Evolutionary conservation across 2,797 vertebrate genomes (phyloP), one percentile per base, ranked within the genome.

Genomic region (Silurus lanzhouensis): DNA sequence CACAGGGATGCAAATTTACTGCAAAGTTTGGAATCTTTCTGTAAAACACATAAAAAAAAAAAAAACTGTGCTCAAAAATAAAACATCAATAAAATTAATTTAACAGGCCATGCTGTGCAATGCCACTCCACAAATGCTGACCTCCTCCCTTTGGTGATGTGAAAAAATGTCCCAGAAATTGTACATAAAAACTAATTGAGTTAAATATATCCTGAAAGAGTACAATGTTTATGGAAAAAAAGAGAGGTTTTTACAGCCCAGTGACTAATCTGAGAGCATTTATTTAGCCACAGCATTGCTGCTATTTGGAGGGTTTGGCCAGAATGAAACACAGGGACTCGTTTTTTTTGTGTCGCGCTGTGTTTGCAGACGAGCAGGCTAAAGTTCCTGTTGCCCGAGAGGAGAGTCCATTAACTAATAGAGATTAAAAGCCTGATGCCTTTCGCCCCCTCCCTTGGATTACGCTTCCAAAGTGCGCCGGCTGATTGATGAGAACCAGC

Each of bases 401-500:
- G 86, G 74, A 90, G 88, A 88, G 94, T 94, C 93, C 93, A 94
- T 94, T 94, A 95, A 94, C 93, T 94, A 94, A 93, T 93, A 95
- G 92, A 95, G 94, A 95, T 95, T 95, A 95, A 95, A 94, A 94
- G 93, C 91, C 93, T 90, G 93, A 94, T 93, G 92, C 92, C 90
- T 83, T 85, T 90, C 91, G 72, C 79, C 88, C 85, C 88, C 86
- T 87, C 88, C 90, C 84, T 89, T 10, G 87, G 90, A 92, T 92
- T 92, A 92, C 93, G 93, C 92, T 92, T 93, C 93, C 89, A 94
- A 91, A 94, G 93, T 88, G 92, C 93, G 93, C 92, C 22, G 91
- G 91, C 93, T 95, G 94, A 95, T 96, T 95, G 94, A 95, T 95
- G 95, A 94, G 93, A 92, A 90, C 93, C 93, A 95, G 94, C 93